Percentiles rank a stretch among this genome's conserved stretches.
Conservation (phyloP, 2,797 vertebrate genomes). For the Zenarchopterus dispar region DNA sequence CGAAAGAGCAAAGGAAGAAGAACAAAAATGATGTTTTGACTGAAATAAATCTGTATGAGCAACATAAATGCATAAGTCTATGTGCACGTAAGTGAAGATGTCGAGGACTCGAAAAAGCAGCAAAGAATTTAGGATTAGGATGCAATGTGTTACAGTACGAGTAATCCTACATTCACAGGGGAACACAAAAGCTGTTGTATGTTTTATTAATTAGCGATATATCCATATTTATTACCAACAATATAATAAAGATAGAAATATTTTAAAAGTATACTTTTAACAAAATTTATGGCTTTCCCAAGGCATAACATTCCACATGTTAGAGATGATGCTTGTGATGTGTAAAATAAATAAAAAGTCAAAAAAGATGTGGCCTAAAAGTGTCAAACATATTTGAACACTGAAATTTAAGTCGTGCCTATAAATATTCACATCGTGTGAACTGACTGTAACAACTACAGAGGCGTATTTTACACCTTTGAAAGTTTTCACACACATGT, state of each 20-base stretch:
- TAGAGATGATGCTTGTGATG: not conserved
- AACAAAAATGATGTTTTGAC: slow-evolving; percentile 63
- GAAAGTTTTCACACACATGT: slow-evolving; percentile 43
- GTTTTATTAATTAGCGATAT: no score
- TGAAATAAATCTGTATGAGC: slow-evolving; percentile 70
- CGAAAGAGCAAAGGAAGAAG: slow-evolving; percentile 45
- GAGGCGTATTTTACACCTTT: slow-evolving; percentile 49
- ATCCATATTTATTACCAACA: no score
- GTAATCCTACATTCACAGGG: no score
- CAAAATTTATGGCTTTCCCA: no score
- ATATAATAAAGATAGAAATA: no score
- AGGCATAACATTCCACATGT: no score
- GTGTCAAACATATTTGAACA: slow-evolving; percentile 17
- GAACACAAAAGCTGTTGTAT: slow-evolving; percentile 1
- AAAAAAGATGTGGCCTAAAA: slow-evolving; percentile 1
- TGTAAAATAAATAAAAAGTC: not conserved
- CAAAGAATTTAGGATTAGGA: not conserved
- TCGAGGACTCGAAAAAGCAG: slow-evolving; percentile 11
- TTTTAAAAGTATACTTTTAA: no score
- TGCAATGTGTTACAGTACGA: no score
- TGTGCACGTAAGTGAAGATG: slow-evolving; percentile 56
- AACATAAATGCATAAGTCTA: slow-evolving; percentile 59
- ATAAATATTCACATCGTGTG: not conserved
- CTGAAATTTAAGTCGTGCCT: slow-evolving; percentile 14
- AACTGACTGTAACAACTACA: slow-evolving; percentile 4